phyloP scores from a whole-genome alignment of 2,113 vertebrate genomes.

The Ia io region DNA sequence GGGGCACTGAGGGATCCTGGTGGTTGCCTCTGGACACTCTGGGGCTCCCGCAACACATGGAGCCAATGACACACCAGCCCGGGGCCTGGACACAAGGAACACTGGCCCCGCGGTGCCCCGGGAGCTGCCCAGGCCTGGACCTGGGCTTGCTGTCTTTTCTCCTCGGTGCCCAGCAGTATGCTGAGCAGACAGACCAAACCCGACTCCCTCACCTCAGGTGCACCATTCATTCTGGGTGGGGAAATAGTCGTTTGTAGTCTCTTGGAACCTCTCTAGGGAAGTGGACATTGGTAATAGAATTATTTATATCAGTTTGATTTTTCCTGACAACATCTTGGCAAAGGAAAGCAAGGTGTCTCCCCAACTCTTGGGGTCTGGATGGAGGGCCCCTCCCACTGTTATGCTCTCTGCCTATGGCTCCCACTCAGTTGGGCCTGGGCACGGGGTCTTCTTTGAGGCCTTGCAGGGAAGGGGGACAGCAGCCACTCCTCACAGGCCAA shows the following conservation, averaged over 20 bases:
- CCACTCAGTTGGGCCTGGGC: background rate
- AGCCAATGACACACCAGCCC: fast-evolving
- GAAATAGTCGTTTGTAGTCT: background rate
- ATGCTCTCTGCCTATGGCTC: background rate
- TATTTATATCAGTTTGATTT: background rate
- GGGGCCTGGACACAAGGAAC: background rate
- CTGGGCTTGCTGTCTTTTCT: background rate
- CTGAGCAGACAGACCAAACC: background rate
- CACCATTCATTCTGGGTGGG: background rate
- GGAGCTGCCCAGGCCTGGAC: too few species aligned
- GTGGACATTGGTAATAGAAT: background rate
- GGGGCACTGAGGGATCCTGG: background rate
- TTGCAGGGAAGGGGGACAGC: background rate
- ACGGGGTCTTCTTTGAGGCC: background rate
- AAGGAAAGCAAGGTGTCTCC: background rate
- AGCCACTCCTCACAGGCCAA: background rate
- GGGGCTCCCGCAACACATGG: background rate
- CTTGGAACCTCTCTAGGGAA: background rate
- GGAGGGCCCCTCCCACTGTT: background rate
- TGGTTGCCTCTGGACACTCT: background rate
- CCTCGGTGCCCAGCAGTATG: background rate
- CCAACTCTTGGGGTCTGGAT: background rate
- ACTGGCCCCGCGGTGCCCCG: fast-evolving
- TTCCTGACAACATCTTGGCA: background rate
- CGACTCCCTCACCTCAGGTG: background rate